Conservation (phyloP, 1,140 invertebrate species). For the Cherax quadricarinatus region DNA sequence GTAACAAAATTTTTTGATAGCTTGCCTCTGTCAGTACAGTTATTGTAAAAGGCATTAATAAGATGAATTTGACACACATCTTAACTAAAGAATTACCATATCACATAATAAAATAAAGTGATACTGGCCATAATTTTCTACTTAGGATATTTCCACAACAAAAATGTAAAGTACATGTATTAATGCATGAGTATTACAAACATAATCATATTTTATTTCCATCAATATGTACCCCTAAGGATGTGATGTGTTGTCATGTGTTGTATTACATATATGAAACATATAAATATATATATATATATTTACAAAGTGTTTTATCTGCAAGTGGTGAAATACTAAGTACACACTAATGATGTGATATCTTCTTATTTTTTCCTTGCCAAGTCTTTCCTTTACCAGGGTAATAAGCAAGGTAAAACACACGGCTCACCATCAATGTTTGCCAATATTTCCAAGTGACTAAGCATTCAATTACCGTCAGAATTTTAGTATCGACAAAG, state of each 20-base stretch:
- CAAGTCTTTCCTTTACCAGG: slow-evolving; percentile 72
- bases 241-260: slow-evolving; percentile 59
- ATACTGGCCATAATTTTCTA: slow-evolving; percentile 12
- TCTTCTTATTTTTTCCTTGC: slow-evolving; percentile 70
- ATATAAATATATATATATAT: slow-evolving; percentile 44
- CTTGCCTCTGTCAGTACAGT: slow-evolving; percentile 30
- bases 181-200: slow-evolving; percentile 45
- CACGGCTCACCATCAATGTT: slow-evolving; percentile 57
- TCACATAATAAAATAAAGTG: slow-evolving; percentile 20
- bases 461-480: slow-evolving; percentile 51
- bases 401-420: slow-evolving; percentile 70
- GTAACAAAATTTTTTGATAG: slow-evolving; percentile 22
- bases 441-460: slow-evolving; percentile 48
- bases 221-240: slow-evolving; percentile 53
- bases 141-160: slow-evolving; percentile 26
- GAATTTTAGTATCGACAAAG: slow-evolving; percentile 56
- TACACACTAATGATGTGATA: slow-evolving; percentile 57
- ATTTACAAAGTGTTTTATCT: slow-evolving; percentile 48
- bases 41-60: slow-evolving; percentile 35
- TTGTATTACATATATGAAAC: slow-evolving; percentile 54
- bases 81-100: slow-evolving; percentile 30
- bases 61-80: slow-evolving; percentile 49
- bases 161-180: neutral
- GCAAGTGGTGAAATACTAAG: slow-evolving; percentile 45
- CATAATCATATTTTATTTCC: slow-evolving; percentile 30